Evolutionary conservation across 1,140 invertebrate genomes (phyloP).

Genomic region (Psilanteris sp.): DNA sequence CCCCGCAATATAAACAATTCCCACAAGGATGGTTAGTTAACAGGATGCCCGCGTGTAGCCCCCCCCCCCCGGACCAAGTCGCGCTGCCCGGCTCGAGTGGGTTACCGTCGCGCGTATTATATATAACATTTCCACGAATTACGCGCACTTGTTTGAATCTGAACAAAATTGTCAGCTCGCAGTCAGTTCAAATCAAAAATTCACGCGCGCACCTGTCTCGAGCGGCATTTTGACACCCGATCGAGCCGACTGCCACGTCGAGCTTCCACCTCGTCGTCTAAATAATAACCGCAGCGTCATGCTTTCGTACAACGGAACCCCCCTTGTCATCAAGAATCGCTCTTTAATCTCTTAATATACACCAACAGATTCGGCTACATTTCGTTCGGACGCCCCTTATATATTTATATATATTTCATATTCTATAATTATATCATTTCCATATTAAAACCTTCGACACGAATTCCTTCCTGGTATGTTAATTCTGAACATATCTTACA

Average conservation of each 20-base stretch:
- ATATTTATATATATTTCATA: slow-evolving; percentile 35
- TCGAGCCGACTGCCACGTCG: slow-evolving; percentile 27
- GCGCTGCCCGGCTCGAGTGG: slow-evolving; percentile 2
- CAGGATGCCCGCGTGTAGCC: too few relatives aligned
- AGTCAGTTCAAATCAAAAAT: slow-evolving; percentile 43
- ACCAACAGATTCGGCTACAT: slow-evolving; percentile 10
- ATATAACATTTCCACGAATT: slow-evolving; percentile 28
- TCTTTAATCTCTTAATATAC: slow-evolving; percentile 58
- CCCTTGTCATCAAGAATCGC: slow-evolving; percentile 52
- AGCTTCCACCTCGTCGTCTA: slow-evolving; percentile 22
- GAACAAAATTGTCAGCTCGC: slow-evolving; percentile 34
- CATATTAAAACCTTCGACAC: slow-evolving; percentile 21
- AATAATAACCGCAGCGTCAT: slow-evolving; percentile 55
- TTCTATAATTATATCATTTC: slow-evolving; percentile 53
- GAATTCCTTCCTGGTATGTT: slow-evolving; percentile 3
- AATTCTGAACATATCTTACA: background rate
- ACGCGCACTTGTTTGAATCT: slow-evolving; percentile 10
- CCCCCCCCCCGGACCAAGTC: slow-evolving; percentile 25
- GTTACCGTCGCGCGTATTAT: slow-evolving; percentile 8
- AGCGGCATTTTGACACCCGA: slow-evolving; percentile 48
- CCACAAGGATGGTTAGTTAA: background rate
- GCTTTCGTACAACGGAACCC: slow-evolving; percentile 21
- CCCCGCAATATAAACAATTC: slow-evolving; percentile 29
- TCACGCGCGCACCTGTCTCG: slow-evolving; percentile 49
- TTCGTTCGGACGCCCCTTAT: slow-evolving; percentile 29